Percentiles rank a stretch among this genome's conserved stretches.
phyloP scores from a whole-genome alignment of 2,797 vertebrate genomes.

The Sandelia bainsii region DNA sequence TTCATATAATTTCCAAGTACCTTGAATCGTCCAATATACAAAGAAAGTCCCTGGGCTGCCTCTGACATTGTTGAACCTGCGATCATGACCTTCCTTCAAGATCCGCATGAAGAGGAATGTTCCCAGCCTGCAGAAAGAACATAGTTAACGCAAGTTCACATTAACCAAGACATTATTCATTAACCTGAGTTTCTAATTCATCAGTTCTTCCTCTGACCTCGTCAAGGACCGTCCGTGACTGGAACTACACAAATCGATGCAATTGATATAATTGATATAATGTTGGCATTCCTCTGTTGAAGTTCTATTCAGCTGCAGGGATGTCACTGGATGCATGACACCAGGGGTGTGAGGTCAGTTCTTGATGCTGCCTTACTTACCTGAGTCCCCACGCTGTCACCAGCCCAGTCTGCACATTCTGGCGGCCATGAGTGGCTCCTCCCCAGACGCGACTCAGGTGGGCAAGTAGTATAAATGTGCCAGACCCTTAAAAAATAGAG shows the following conservation, averaged over 20 bases:
- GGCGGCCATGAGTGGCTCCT: conserved; percentile 78
- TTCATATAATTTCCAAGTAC: conserved; percentile 67
- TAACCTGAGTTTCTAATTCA: conserved; percentile 69
- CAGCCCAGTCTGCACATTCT: conserved; percentile 86
- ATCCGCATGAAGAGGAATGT: conserved; percentile 88
- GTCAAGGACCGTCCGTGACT: conserved; percentile 33
- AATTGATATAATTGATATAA: background rate
- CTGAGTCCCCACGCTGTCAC: conserved; percentile 87
- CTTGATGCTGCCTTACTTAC: conserved; percentile 58
- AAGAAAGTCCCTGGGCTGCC: conserved; percentile 86
- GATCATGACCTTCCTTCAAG: conserved; percentile 86
- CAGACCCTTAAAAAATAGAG: conserved; percentile 77
- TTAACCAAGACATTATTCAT: conserved; percentile 81
- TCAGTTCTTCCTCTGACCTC: conserved; percentile 55
- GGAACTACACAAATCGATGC: conserved; percentile 11
- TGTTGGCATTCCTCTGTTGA: background rate
- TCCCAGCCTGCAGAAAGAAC: conserved; percentile 75
- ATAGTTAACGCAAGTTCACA: conserved; percentile 60
- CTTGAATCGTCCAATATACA: conserved; percentile 88
- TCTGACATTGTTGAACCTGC: conserved; percentile 86
- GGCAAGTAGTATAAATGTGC: conserved; percentile 85
- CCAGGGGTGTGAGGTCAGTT: background rate
- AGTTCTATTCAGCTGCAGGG: conserved; percentile 11
- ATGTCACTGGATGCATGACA: background rate
- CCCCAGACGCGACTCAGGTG: conserved; percentile 87